Conservation (phyloP, 2,888 invertebrate genomes). For the Allophyes oxyacanthae region DNA sequence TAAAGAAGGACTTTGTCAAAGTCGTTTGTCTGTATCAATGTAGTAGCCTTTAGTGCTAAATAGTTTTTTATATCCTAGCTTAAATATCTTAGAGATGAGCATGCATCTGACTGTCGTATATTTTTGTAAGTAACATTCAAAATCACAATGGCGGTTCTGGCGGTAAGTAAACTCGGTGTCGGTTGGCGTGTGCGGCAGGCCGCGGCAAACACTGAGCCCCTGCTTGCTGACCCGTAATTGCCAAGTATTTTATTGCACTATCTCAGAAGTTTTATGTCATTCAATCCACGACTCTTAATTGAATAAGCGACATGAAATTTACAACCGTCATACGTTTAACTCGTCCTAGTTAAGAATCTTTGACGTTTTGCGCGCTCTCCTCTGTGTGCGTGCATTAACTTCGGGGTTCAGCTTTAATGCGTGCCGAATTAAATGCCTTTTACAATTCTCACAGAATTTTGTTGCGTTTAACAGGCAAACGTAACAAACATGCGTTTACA, state of each 20-base stretch:
- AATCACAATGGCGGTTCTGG: slow-evolving; percentile 56
- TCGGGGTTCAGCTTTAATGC: slow-evolving; percentile 50
- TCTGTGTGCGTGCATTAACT: slow-evolving; percentile 55
- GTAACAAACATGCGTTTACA: too few relatives aligned
- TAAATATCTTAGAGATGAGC: slow-evolving; percentile 31
- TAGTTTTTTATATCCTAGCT: too few relatives aligned
- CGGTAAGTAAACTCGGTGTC: slow-evolving; percentile 54
- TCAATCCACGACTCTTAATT: slow-evolving; percentile 86
- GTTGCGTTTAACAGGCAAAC: neutral
- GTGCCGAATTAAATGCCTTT: slow-evolving; percentile 31
- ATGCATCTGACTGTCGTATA: slow-evolving; percentile 51
- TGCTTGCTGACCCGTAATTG: slow-evolving; percentile 82
- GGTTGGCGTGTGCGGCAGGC: slow-evolving; percentile 54
- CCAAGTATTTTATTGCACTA: slow-evolving; percentile 85
- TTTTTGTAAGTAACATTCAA: slow-evolving; percentile 59
- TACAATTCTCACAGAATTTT: slow-evolving; percentile 1
- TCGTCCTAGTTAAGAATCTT: slow-evolving; percentile 76
- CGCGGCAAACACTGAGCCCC: slow-evolving; percentile 66
- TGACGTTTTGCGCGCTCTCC: slow-evolving; percentile 64
- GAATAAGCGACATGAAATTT: slow-evolving; percentile 87
- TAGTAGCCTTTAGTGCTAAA: too few relatives aligned
- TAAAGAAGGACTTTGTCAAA: too few relatives aligned
- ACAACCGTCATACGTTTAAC: slow-evolving; percentile 83
- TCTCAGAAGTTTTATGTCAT: slow-evolving; percentile 87
- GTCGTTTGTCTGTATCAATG: too few relatives aligned